These are phyloP conservation scores for Pangasianodon hypophthalmus DNA, from an alignment of 2,113 vertebrate genomes.

Conservation along the genomic window DNA sequence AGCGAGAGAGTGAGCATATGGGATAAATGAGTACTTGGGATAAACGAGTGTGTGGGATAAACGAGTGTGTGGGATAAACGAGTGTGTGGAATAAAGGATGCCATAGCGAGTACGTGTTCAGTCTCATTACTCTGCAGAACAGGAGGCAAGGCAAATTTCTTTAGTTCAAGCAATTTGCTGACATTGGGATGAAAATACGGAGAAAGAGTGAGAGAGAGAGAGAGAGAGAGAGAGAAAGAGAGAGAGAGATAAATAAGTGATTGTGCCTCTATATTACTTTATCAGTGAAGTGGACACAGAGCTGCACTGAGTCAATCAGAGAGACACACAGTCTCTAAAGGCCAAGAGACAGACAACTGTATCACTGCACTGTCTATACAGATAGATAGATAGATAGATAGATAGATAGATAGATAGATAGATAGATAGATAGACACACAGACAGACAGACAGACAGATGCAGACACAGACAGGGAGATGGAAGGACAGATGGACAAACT, in stretches of 20 bases:
- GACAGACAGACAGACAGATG: not conserved
- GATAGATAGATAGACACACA: not conserved
- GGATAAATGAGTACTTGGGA: not conserved
- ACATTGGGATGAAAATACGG: not conserved
- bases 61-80: not conserved
- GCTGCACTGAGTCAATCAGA: constrained; percentile 59
- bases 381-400: not conserved
- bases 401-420: not conserved
- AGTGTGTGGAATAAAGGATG: not conserved
- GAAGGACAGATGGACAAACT: not conserved
- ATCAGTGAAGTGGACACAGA: constrained; percentile 48
- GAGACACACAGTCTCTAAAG: constrained; percentile 57
- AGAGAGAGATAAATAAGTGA: constrained; percentile 9
- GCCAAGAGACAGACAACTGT: constrained; percentile 31
- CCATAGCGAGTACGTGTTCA: not conserved
- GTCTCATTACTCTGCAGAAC: not conserved
- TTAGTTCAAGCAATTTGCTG: not conserved
- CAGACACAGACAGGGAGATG: not conserved
- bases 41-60: not conserved
- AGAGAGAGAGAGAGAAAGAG: constrained; percentile 22
- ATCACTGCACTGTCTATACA: not conserved
- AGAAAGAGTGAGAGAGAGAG: not conserved
- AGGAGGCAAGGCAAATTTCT: not conserved
- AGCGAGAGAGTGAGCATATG: not conserved
- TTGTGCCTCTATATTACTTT: constrained; percentile 57